Base-by-base conservation (phyloP, 2,797 vertebrate species). In the Smutsia temminckii region DNA sequence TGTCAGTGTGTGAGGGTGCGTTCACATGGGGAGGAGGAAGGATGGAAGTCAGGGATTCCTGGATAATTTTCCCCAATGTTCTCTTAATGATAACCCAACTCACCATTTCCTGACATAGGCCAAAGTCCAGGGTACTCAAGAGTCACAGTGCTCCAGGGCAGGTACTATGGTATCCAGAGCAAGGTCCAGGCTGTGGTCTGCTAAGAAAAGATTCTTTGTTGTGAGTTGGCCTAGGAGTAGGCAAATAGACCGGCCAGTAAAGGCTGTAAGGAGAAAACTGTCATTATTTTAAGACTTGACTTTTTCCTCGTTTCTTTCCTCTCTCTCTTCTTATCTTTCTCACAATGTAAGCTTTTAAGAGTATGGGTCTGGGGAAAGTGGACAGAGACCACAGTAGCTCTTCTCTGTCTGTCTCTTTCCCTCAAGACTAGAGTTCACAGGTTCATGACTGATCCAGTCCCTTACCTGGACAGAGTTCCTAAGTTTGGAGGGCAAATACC, bases 221-320 rank as follows among this genome's bases (percentile, higher is more conserved):
- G 49, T 68, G 72, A 59, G 32, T 46, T n/a, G 40, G 18, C 32
- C 72, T 49, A 13, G 12, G 25, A 86, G 61, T 5, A 85, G 59
- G 27, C 16, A 64, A 32, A 25, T 2, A 80, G 29, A 59, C 51
- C 51, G 34, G 59, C 34, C 25, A 55, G 34, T 16, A 25, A 2
- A 29, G 37, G 32, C 10, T 68, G 69, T 59, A 21, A 49, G 75
- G 53, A 80, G 77, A 34, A 79, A 69, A 80, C 7, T 57, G 61
- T 57, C 51, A 69, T 59, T 80, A 40, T 46, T 63, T 57, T 20
- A 80, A 46, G 51, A 40, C 13, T 25, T 34, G 20, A 29, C 21
- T 32, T 57, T 92, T 57, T 78, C 49, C 57, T 40, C 46, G 34
- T 75, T 92, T 83, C 18, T 84, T 92, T 78, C 37, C 16, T 49